Percentiles rank a stretch among this genome's conserved stretches.
Conservation (phyloP, 2,797 vertebrate genomes). For the Anisognathus igniventris region DNA sequence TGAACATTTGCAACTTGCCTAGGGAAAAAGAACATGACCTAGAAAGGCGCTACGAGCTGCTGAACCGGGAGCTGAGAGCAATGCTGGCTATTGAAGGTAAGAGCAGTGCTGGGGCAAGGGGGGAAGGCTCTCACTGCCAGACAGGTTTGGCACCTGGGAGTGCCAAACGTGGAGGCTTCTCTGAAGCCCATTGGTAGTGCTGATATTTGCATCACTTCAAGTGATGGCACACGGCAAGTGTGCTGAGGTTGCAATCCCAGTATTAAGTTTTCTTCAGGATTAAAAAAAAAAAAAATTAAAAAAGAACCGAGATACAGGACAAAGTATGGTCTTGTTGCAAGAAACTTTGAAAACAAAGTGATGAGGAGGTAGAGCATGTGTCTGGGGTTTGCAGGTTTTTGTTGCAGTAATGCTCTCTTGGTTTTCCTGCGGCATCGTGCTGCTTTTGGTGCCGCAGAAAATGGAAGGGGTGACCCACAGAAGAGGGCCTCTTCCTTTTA, state of each 20-base stretch:
- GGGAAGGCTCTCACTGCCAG: slow-evolving; percentile 16
- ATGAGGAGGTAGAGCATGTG: background rate
- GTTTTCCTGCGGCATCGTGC: background rate
- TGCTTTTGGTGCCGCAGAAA: background rate
- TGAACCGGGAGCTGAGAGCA: slow-evolving; percentile 94
- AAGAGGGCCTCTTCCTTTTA: background rate
- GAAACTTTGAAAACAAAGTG: background rate
- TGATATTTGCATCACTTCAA: background rate
- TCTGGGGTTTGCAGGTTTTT: background rate
- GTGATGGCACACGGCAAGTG: background rate
- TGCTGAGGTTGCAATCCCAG: background rate
- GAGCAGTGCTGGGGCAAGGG: slow-evolving; percentile 88
- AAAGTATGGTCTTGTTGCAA: background rate
- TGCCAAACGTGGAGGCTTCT: background rate
- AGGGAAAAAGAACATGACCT: slow-evolving; percentile 99
- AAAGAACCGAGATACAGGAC: fast-evolving
- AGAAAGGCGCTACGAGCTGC: slow-evolving; percentile 95
- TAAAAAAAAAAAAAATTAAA: background rate
- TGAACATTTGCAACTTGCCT: slow-evolving; percentile 93
- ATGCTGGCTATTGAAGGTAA: slow-evolving; percentile 99
- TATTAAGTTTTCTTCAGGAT: background rate
- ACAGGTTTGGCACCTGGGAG: background rate
- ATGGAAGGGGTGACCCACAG: background rate
- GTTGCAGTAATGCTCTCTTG: background rate
- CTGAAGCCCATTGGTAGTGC: background rate